Conservation (phyloP, 2,113 vertebrate genomes). For the Tinamus guttatus region DNA sequence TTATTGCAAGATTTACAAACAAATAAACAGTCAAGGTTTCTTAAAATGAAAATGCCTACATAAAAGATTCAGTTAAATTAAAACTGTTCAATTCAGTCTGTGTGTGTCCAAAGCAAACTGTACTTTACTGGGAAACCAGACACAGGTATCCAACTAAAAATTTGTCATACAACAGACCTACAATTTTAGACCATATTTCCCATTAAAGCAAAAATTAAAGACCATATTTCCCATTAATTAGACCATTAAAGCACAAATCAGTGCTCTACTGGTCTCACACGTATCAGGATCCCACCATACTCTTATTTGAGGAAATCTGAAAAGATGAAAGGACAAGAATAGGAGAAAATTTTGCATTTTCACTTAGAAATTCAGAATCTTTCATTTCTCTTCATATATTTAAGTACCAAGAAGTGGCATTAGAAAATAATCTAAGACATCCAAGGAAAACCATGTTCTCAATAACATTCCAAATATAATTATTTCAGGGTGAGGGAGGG, state of each 20-base stretch:
- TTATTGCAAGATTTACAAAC: conserved; percentile 63
- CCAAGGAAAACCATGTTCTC: conserved; percentile 33
- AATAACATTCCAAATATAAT: background rate
- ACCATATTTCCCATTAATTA: conserved; percentile 41
- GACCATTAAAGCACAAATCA: conserved; percentile 40
- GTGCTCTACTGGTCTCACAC: background rate
- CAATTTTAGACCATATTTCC: conserved; percentile 54
- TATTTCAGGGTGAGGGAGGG: background rate
- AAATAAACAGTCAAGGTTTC: conserved; percentile 53
- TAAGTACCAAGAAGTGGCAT: conserved; percentile 25
- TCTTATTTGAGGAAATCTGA: conserved; percentile 23
- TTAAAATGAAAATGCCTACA: conserved; percentile 59
- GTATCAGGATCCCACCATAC: conserved; percentile 10
- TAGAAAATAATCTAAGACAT: conserved; percentile 56
- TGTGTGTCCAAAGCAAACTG: conserved; percentile 31
- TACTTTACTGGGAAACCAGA: conserved; percentile 29
- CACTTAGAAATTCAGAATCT: conserved; percentile 48
- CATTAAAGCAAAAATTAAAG: too few species aligned
- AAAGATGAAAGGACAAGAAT: background rate
- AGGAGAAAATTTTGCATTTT: conserved; percentile 46
- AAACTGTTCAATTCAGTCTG: conserved; percentile 48
- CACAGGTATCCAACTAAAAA: conserved; percentile 44
- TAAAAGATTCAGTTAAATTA: conserved; percentile 65
- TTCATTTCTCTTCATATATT: conserved; percentile 38
- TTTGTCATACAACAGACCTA: conserved; percentile 37